Evolutionary conservation across 2,888 invertebrate genomes (phyloP), one percentile per base, ranked within the genome.

Genomic region (Rapana venosa): DNA sequence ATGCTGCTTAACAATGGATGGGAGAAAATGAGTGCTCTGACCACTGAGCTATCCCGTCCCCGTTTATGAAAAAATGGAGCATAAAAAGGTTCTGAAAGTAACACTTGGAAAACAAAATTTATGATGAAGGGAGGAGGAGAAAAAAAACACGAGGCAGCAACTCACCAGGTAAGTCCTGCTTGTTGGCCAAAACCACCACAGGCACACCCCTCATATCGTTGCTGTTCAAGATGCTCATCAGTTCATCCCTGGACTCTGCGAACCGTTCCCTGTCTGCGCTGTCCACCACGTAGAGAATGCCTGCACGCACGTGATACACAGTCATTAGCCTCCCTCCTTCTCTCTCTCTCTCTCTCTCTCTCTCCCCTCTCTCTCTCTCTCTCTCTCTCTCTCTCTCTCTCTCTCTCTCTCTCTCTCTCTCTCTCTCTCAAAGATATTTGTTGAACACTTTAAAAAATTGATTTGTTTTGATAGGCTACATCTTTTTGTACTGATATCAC

Each of bases 111-210:
- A n/a, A n/a, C n/a, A n/a, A n/a, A n/a, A n/a, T n/a, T 47, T 47
- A 47, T 2, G 47, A 8, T 5, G 47, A 47, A 8, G 47, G 47
- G 8, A 8, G 47, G 47, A 47, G 47, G 47, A 47, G 47, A 47
- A 8, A 47, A 8, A 47, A 8, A 47, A 47, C 47, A 47, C 36
- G 6, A 83, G 47, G 13, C 22, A 22, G n/a, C 13, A n/a, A 74
- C 74, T 74, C n/a, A 94, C 94, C 93, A 8, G 95, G 95, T 83
- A 96, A 84, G 91, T 96, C 96, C 91, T 96, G 96, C 92, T 96
- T 96, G 92, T 96, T 96, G 74, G 96, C 96, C n/a, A 96, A 90
- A 35, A 96, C 93, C 11, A 96, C 94, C 1, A 96, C 93, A 0
- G 96, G 96, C 0, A 96, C 95, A 20, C 93, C 92, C 70, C 90